A percentile compares a stretch with the other conserved stretches of the same genome.
Evolutionary conservation across 2,888 invertebrate genomes (phyloP).

Genomic region (Saturnia pavonia): DNA sequence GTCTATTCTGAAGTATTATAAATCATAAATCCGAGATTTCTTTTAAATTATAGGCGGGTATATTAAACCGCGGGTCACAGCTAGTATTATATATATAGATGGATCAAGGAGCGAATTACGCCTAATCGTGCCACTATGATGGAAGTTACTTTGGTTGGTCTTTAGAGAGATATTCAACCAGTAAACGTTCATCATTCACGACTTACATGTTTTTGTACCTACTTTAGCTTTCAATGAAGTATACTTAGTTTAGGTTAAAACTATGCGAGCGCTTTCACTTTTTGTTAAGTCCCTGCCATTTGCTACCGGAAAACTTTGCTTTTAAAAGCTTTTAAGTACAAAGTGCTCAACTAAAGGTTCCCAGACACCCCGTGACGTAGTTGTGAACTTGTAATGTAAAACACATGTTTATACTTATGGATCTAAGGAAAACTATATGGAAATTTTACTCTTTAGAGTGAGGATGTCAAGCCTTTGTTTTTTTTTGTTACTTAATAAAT

Average conservation of each 20-base stretch:
- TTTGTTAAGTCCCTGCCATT: neutral
- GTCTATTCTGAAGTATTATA: no score
- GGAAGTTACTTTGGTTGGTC: no score
- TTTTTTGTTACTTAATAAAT: neutral
- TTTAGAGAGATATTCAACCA: no score
- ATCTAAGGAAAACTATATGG: slow-evolving; percentile 1
- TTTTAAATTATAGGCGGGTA: no score
- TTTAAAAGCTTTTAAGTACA: slow-evolving; percentile 25
- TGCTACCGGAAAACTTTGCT: slow-evolving; percentile 21
- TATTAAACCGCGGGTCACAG: no score
- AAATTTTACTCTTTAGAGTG: neutral
- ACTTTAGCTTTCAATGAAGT: neutral
- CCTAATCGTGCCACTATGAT: no score
- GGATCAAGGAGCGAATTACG: no score
- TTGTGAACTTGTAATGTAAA: slow-evolving; percentile 35
- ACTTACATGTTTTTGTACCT: neutral
- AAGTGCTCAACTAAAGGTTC: slow-evolving; percentile 20
- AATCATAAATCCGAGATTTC: no score
- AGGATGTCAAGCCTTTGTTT: neutral
- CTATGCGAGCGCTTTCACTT: neutral
- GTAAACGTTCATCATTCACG: neutral
- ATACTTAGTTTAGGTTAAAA: neutral
- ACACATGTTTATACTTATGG: slow-evolving; percentile 28
- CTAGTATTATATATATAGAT: no score
- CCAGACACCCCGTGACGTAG: slow-evolving; percentile 17